These are phyloP conservation scores for Nomada hirtipes DNA, from an alignment of 2,888 invertebrate species.

Conservation along the genomic window DNA sequence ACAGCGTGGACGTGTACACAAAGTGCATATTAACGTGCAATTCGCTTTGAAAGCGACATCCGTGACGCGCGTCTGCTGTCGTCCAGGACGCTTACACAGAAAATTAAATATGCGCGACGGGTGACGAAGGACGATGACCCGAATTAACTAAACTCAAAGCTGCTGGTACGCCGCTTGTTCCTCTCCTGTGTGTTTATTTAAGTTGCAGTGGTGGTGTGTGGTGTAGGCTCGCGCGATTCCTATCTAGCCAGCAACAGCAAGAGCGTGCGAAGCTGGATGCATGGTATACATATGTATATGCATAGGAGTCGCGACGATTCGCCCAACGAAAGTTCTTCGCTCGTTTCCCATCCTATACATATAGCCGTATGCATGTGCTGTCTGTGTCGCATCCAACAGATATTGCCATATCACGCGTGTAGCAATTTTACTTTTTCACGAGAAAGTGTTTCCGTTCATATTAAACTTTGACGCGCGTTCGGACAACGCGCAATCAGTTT, in stretches of 20 bases:
- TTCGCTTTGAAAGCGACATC: slow-evolving; percentile 56
- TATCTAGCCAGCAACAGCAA: slow-evolving; percentile 27
- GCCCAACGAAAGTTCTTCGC: slow-evolving; percentile 43
- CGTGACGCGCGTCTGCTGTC: slow-evolving; percentile 26
- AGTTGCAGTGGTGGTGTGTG: slow-evolving; percentile 56
- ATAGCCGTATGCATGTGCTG: background rate
- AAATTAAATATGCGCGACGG: slow-evolving; percentile 67
- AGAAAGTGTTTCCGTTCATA: background rate
- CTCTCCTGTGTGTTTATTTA: slow-evolving; percentile 68
- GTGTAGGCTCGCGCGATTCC: slow-evolving; percentile 52
- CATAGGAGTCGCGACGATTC: slow-evolving; percentile 2
- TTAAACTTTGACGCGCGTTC: background rate
- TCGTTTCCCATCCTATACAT: slow-evolving; percentile 3
- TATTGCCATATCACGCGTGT: background rate
- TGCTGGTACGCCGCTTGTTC: slow-evolving; percentile 52
- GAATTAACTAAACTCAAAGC: slow-evolving; percentile 74
- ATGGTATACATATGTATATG: background rate
- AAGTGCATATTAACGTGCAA: slow-evolving; percentile 39
- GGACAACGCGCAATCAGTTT: background rate
- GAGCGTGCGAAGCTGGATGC: background rate
- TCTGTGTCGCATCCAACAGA: too few relatives aligned
- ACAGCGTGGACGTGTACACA: slow-evolving; percentile 23
- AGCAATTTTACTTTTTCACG: slow-evolving; percentile 10
- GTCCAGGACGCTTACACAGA: slow-evolving; percentile 55
- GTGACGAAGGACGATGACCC: slow-evolving; percentile 76